phyloP scores from a whole-genome alignment of 1,140 invertebrate species.

The Capitella teleta region DNA sequence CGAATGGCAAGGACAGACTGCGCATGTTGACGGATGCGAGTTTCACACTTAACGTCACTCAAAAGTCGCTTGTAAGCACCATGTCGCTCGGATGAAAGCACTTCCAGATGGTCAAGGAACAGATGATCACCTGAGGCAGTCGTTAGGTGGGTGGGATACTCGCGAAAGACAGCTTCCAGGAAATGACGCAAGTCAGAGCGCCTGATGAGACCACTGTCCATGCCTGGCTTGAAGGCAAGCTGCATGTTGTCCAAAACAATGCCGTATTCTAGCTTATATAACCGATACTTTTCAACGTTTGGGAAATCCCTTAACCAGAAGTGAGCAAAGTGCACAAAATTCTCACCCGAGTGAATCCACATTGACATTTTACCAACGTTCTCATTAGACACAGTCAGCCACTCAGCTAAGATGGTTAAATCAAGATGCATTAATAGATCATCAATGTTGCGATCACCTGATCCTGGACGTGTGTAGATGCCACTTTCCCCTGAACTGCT shows the following conservation, averaged over 20 bases:
- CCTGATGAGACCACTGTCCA: slow-evolving; percentile 23
- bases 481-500: background rate
- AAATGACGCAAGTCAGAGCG: slow-evolving; percentile 26
- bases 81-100: slow-evolving; percentile 30
- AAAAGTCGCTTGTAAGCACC: slow-evolving; percentile 30
- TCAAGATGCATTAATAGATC: slow-evolving; percentile 30
- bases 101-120: slow-evolving; percentile 37
- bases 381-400: slow-evolving; percentile 31
- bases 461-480: background rate
- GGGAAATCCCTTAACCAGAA: slow-evolving; percentile 38
- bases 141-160: slow-evolving; percentile 33
- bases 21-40: slow-evolving; percentile 34
- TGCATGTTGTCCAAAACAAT: slow-evolving; percentile 34
- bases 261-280: slow-evolving; percentile 35
- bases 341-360: slow-evolving; percentile 25
- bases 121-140: slow-evolving; percentile 27
- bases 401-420: slow-evolving; percentile 35
- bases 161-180: slow-evolving; percentile 31
- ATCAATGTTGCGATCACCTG: slow-evolving; percentile 25
- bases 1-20: slow-evolving; percentile 36
- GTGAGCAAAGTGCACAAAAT: slow-evolving; percentile 39
- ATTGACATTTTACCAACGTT: slow-evolving; percentile 22
- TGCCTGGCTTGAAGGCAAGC: slow-evolving; percentile 33
- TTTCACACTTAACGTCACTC: slow-evolving; percentile 37
- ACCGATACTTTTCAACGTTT: slow-evolving; percentile 29